Evolutionary conservation across 2,797 vertebrate genomes (phyloP).

Genomic region (Dallia pectoralis): DNA sequence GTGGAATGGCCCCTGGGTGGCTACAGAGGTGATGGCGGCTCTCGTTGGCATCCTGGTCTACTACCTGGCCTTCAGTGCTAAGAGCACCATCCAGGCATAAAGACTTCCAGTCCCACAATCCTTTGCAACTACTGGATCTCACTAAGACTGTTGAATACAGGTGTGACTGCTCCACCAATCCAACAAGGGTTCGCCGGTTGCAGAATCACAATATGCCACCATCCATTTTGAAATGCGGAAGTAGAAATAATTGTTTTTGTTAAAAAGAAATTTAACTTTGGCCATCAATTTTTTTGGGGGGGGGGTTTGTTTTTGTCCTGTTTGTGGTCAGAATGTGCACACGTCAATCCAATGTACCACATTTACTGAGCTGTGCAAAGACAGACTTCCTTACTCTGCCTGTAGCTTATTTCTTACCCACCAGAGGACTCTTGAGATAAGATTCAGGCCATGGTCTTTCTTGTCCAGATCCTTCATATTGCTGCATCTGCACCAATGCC

Average conservation of each 20-base stretch:
- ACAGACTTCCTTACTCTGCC: background rate
- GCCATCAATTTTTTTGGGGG: constrained; percentile 27
- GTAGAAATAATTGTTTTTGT: constrained; percentile 47
- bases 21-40: constrained; percentile 88
- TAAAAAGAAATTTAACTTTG: too few relatives aligned
- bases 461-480: constrained; percentile 9
- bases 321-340: background rate
- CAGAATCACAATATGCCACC: constrained; percentile 25
- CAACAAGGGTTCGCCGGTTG: constrained; percentile 28
- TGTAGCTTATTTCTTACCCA: background rate
- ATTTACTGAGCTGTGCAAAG: background rate
- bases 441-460: background rate
- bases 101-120: constrained; percentile 5
- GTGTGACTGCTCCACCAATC: constrained; percentile 29
- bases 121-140: constrained; percentile 41
- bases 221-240: constrained; percentile 33
- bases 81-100: constrained; percentile 86
- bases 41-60: constrained; percentile 83
- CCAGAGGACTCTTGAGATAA: background rate
- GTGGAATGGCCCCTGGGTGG: constrained; percentile 90
- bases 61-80: constrained; percentile 87
- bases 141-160: constrained; percentile 57
- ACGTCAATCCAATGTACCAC: background rate
- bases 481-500: constrained; percentile 2
- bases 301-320: constrained; percentile 21